Conservation (phyloP, 2,888 invertebrate genomes). For the Oligia latruncula region DNA sequence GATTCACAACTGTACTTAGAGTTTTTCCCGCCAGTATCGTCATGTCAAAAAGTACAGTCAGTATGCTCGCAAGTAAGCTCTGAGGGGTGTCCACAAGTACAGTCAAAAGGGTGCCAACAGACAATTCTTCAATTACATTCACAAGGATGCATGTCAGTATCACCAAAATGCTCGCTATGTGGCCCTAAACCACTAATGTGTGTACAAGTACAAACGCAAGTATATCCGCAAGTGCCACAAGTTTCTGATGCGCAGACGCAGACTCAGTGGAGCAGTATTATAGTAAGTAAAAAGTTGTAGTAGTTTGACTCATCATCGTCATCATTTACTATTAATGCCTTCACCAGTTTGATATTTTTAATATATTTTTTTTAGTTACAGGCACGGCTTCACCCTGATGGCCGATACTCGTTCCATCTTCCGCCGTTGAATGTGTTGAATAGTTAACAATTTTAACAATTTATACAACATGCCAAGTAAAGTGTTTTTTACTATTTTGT, state of each 20-base stretch:
- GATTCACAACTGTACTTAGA: constrained; percentile 1
- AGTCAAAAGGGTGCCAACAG: neutral
- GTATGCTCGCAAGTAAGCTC: neutral
- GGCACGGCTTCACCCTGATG: constrained; percentile 75
- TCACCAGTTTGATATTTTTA: constrained; percentile 9
- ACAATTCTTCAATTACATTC: neutral
- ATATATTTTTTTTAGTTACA: constrained; percentile 77
- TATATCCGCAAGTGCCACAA: neutral
- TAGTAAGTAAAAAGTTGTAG: constrained; percentile 72
- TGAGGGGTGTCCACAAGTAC: neutral
- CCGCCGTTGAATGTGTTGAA: constrained; percentile 77
- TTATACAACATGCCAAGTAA: constrained; percentile 26
- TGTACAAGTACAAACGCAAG: constrained; percentile 13
- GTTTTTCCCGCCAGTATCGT: neutral
- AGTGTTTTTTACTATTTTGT: constrained; percentile 5
- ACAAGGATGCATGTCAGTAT: neutral
- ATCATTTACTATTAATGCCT: neutral
- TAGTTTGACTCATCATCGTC: neutral
- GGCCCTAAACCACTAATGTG: neutral
- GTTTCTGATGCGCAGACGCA: constrained; percentile 71
- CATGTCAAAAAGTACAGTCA: constrained; percentile 1
- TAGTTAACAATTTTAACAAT: constrained; percentile 65
- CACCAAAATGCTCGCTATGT: neutral
- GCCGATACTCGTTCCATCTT: constrained; percentile 80
- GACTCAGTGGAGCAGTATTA: constrained; percentile 78